These are phyloP conservation scores for Pyxicephalus adspersus DNA, from an alignment of 2,113 vertebrate genomes.

Conservation along the genomic window DNA sequence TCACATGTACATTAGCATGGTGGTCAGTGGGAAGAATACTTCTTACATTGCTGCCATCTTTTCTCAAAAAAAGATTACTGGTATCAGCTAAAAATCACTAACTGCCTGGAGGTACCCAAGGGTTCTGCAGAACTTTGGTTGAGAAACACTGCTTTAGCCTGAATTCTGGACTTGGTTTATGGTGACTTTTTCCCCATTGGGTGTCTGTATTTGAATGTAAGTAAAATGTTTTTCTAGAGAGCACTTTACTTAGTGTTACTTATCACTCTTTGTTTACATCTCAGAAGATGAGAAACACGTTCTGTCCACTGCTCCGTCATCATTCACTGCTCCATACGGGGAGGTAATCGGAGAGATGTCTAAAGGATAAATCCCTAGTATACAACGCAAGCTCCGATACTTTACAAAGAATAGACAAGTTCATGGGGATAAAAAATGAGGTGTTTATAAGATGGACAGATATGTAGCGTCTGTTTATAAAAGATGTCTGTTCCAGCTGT, in stretches of 20 bases:
- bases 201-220: background rate
- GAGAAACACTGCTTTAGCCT: no score
- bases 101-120: no score
- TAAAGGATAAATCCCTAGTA: background rate
- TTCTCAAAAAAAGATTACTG: no score
- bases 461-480: conserved; percentile 42
- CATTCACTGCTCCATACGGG: background rate
- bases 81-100: no score
- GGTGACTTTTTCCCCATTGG: no score
- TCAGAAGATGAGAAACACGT: background rate
- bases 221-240: background rate
- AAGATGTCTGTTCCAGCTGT: conserved; percentile 39
- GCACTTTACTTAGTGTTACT: background rate
- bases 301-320: background rate
- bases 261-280: background rate
- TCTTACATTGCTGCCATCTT: no score
- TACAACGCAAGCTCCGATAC: background rate
- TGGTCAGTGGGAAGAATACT: no score
- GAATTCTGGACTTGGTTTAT: no score
- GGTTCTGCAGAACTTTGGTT: no score
- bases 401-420: background rate
- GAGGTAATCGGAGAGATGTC: background rate
- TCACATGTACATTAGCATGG: no score
- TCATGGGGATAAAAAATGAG: conserved; percentile 18
- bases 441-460: conserved; percentile 47